Conservation (phyloP, 1,140 invertebrate genomes). For the Lethrus apterus region DNA sequence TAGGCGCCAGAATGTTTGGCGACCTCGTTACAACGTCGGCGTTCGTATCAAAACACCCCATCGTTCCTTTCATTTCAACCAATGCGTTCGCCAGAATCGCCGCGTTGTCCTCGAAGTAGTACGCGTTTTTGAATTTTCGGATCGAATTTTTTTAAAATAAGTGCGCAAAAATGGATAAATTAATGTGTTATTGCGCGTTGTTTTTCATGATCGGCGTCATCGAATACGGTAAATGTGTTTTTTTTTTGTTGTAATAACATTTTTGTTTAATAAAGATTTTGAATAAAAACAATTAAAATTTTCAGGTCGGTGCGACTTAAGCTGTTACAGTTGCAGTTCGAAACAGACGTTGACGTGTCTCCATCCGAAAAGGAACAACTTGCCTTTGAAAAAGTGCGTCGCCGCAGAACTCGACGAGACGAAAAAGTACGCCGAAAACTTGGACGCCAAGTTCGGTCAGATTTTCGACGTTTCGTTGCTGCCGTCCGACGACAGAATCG, state of each 20-base stretch:
- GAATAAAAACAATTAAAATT: too few species aligned
- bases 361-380: neutral
- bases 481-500: neutral
- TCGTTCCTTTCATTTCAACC: too few species aligned
- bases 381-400: neutral
- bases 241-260: too few species aligned
- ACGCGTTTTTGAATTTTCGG: neutral
- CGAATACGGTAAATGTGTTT: slow-evolving; percentile 5
- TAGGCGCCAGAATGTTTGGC: slow-evolving; percentile 9
- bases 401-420: neutral
- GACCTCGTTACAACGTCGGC: slow-evolving; percentile 4
- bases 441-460: neutral
- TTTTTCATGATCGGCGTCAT: neutral
- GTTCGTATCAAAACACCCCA: slow-evolving; percentile 12
- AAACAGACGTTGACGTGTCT: neutral
- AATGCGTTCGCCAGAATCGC: too few species aligned
- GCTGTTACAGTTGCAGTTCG: slow-evolving; percentile 4
- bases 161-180: neutral
- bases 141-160: neutral
- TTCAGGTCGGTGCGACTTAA: slow-evolving; percentile 6
- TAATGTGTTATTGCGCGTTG: slow-evolving; percentile 1
- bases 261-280: neutral
- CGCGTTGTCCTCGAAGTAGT: neutral
- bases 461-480: slow-evolving; percentile 1
- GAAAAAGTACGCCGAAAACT: neutral